Percentiles rank a stretch among this genome's conserved stretches.
Conservation (phyloP, 35 echinoderm and acorn worm genomes). For the Apostichopus parvimensis region DNA sequence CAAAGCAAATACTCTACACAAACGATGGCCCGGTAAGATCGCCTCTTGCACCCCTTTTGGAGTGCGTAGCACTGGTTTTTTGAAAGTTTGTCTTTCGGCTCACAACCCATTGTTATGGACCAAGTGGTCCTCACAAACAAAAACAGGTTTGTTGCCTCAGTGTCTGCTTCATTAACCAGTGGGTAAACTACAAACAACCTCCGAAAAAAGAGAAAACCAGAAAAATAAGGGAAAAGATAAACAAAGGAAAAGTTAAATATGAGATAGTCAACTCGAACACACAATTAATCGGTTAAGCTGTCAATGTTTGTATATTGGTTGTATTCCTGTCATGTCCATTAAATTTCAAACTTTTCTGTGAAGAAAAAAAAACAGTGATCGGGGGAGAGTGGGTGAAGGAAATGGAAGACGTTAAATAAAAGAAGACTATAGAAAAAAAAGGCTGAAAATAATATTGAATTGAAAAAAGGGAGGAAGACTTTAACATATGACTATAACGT, state of each 20-base stretch:
- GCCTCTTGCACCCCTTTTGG: neutral
- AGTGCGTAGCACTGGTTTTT: conserved; percentile 25
- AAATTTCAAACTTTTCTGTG: neutral
- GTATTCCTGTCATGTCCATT: neutral
- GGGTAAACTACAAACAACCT: neutral
- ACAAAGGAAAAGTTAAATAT: conserved; percentile 16
- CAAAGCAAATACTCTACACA: conserved; percentile 8
- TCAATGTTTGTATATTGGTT: conserved; percentile 15
- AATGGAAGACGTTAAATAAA: too few relatives aligned
- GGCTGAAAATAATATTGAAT: too few relatives aligned
- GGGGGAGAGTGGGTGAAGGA: too few relatives aligned
- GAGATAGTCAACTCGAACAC: neutral
- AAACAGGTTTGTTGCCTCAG: conserved; percentile 15
- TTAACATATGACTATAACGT: too few relatives aligned
- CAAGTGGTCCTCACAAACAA: conserved; percentile 20
- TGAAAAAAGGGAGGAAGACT: too few relatives aligned
- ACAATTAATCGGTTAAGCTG: neutral
- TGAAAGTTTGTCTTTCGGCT: conserved; percentile 20
- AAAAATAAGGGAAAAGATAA: neutral
- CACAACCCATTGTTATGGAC: conserved; percentile 18
- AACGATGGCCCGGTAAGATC: conserved; percentile 11
- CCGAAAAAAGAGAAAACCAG: neutral
- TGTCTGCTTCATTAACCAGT: conserved; percentile 30
- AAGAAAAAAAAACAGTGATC: too few relatives aligned
- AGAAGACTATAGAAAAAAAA: too few relatives aligned